A percentile compares a stretch with the other conserved stretches of the same genome.
These are phyloP conservation scores for Drosophila sp. DNA, from an alignment of 1,140 invertebrate genomes.

Conservation along the genomic window DNA sequence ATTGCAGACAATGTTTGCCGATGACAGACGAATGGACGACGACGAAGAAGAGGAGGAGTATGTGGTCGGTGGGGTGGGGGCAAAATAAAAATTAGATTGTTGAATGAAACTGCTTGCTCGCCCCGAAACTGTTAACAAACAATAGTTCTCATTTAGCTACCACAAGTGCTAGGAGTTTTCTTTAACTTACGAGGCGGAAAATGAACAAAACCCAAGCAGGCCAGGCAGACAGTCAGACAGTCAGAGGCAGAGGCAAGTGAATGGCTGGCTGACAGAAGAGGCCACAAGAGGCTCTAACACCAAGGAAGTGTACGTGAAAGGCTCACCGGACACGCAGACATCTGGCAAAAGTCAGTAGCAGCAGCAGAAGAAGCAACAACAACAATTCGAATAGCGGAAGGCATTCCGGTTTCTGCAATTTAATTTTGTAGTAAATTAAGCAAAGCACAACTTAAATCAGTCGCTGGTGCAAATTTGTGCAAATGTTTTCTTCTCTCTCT, in stretches of 20 bases:
- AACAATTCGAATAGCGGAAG: conserved; percentile 52
- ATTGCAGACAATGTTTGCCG: conserved; percentile 25
- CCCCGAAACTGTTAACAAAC: conserved; percentile 53
- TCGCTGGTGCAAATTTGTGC: conserved; percentile 51
- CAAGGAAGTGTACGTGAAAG: conserved; percentile 11
- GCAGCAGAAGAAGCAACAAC: conserved; percentile 47
- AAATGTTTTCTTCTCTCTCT: conserved; percentile 39
- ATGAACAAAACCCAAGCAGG: conserved; percentile 45
- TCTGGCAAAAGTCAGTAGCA: conserved; percentile 22
- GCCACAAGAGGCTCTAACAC: conserved; percentile 1
- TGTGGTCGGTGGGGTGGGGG: neutral
- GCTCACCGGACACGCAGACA: conserved; percentile 34
- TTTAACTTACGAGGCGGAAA: conserved; percentile 59
- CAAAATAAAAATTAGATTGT: conserved; percentile 49
- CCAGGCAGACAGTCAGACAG: too few species aligned
- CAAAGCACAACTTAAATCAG: conserved; percentile 53
- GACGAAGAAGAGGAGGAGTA: neutral
- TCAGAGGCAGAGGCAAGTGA: conserved; percentile 22
- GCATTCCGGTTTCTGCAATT: conserved; percentile 55
- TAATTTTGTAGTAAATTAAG: conserved; percentile 67
- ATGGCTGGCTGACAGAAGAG: neutral
- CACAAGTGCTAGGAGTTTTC: conserved; percentile 52
- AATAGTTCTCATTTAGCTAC: conserved; percentile 65
- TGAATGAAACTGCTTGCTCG: conserved; percentile 51
- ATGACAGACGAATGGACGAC: neutral